Evolutionary conservation across 92 coral and sea anemone species (phyloP), one percentile per base, ranked within the genome.

Genomic region (Metridium senile): DNA sequence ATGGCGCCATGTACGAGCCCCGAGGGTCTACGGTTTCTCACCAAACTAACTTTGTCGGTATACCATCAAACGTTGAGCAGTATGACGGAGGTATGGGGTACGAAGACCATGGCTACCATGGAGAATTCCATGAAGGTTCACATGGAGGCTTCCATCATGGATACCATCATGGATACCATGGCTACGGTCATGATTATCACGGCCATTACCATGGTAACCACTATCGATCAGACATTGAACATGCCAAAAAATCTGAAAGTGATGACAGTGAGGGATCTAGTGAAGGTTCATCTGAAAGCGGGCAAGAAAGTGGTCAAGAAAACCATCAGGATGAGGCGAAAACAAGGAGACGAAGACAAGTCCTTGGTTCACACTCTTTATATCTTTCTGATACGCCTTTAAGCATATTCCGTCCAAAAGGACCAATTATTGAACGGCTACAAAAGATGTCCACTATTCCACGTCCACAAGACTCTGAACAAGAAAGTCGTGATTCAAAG

Each of bases 61-160:
- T 95, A 52, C 99, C 99, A 33, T 85, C 84, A 26, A 86, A 93
- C 76, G 90, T 95, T 0, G 74, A 89, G 39, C 97, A 92, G 29
- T 86, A 82, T 45, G 91, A 83, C 33, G 91, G 82, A 21, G 62
- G 73, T 1, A 33, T 52, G 62, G 80, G 62, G 20, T 75, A 39
- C 28, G 74, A 19, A 18, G 26, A 49, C 49, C 86, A 75, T 59
- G 83, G 80, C 1, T 35, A 59, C n/a, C 83, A 76, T 59, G 89
- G 80, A 26, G 53, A 67, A 1, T 75, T 77, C 78, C 84, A 82
- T n/a, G 82, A 65, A 11, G 66, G 61, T 66, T 76, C 9, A 45
- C 81, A 65, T 19, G 81, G 49, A 20, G 64, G 78, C 31, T 33
- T 35, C 45, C 33, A 32, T 52, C 69, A 34, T 58, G 71, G 71